Conservation (phyloP, 2,113 vertebrate species). For the Mormyrus lacerda region DNA sequence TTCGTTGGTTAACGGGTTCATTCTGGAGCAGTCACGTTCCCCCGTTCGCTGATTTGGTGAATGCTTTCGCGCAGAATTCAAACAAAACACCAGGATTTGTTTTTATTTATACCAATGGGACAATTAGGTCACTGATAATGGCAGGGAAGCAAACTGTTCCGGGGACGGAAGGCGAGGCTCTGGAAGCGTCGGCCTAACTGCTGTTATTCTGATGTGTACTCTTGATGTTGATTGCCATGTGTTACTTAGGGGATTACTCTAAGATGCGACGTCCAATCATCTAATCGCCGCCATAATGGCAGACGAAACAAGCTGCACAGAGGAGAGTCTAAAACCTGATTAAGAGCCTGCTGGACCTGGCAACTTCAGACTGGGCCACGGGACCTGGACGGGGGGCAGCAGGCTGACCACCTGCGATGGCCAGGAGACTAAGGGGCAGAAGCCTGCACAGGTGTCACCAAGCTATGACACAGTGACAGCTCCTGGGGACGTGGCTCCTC, state of each 20-base stretch:
- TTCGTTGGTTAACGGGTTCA: neutral
- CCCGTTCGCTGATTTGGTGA: neutral
- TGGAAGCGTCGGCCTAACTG: neutral
- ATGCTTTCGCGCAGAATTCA: neutral
- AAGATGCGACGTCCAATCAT: conserved; percentile 23
- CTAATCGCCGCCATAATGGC: conserved; percentile 31
- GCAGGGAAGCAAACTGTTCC: neutral
- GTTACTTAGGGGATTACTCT: conserved; percentile 23
- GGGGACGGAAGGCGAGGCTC: neutral
- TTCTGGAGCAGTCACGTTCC: neutral
- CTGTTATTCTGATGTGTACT: neutral
- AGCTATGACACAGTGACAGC: neutral
- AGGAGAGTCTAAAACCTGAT: conserved; percentile 27
- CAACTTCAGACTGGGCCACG: neutral
- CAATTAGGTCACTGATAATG: neutral
- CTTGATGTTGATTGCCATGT: conserved; percentile 9
- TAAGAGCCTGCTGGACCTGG: conserved; percentile 21
- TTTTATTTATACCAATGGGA: neutral
- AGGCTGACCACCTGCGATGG: conserved; percentile 16
- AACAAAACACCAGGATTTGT: neutral
- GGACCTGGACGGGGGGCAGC: neutral
- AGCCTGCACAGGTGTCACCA: neutral
- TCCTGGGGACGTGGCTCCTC: neutral
- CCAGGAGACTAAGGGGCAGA: neutral
- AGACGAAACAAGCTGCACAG: conserved; percentile 26